Evolutionary conservation across 2,113 vertebrate genomes (phyloP).

Genomic region (Nothobranchius furzeri): DNA sequence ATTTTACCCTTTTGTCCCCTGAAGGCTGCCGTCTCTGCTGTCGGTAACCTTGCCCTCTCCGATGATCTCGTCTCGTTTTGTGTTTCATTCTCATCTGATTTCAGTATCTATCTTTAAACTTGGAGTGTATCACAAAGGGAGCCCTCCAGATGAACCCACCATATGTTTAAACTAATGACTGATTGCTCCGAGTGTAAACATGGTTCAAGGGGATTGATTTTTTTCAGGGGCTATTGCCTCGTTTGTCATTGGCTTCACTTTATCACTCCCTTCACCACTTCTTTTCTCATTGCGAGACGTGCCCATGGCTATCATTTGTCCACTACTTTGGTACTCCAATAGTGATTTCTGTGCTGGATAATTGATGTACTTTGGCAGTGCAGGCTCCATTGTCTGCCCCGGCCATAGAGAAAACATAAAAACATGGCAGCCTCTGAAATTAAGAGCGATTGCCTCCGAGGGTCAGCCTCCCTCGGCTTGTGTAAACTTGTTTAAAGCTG

Average conservation of each 20-base stretch:
- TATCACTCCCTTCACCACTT: slow-evolving; percentile 11
- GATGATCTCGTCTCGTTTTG: not conserved
- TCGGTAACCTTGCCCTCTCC: not conserved
- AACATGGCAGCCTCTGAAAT: slow-evolving; percentile 39
- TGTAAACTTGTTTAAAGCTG: slow-evolving; percentile 20
- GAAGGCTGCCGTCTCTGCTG: not conserved
- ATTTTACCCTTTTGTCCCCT: no score
- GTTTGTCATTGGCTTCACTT: slow-evolving; percentile 40
- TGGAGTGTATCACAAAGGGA: slow-evolving; percentile 21
- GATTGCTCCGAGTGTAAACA: slow-evolving; percentile 49
- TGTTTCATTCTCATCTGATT: slow-evolving; percentile 2
- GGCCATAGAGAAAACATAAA: slow-evolving; percentile 36
- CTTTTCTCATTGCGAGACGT: slow-evolving; percentile 42
- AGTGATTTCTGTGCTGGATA: slow-evolving; percentile 46
- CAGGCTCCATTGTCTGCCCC: slow-evolving; percentile 22
- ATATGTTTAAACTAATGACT: slow-evolving; percentile 61
- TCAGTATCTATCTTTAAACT: slow-evolving; percentile 30
- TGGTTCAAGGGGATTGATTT: slow-evolving; percentile 54
- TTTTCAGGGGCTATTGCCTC: slow-evolving; percentile 39
- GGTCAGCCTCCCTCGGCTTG: not conserved
- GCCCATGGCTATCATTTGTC: slow-evolving; percentile 48
- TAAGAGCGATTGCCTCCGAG: slow-evolving; percentile 34
- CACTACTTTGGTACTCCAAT: slow-evolving; percentile 53
- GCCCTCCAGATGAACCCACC: slow-evolving; percentile 13
- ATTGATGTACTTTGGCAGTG: slow-evolving; percentile 50